Base-by-base conservation (phyloP, 1,140 invertebrate genomes). In the Brachystomella parvula region DNA sequence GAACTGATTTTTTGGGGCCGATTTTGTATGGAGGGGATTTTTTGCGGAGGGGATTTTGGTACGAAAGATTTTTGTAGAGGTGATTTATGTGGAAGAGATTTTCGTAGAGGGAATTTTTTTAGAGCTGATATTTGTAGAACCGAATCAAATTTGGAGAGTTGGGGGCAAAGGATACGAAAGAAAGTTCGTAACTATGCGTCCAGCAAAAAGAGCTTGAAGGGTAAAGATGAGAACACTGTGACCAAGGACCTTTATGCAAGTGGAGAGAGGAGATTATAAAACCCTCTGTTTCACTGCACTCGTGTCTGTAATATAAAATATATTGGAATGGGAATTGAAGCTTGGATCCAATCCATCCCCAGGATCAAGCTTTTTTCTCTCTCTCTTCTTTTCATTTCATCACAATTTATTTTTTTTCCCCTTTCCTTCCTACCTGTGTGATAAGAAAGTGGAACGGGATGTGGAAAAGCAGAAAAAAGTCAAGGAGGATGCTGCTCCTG, bases 271-370 rank as follows among this genome's bases (percentile, higher is more conserved):
- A n/a, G n/a, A n/a, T n/a, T 53, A 17, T 53, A 17, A 6, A 9
- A 44, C 39, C 9, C 9, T n/a, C 49, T 53, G 49, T 53, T 53
- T 53, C 21, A 15, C 9, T 24, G 9, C 21, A 53, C 9, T 53
- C 49, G 24, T 53, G 31, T 26, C 17, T 35, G 60, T 39, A 35
- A 61, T 3, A 35, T 28, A 61, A 61, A 61, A 61, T 61, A 61
- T 61, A 61, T 61, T 61, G 60, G 60, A 62, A 44, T 47, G 39
- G 61, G 61, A 63, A 63, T 63, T 63, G 61, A 35, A 63, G 49
- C 21, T n/a, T 19, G 35, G 29, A 61, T 35, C 17, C 15, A 47
- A 49, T 47, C 6, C 21, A 44, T 44, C n/a, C 39, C 9, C 9
- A 12, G 9, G n/a, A 12, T 44, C 39, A n/a, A 44, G 49, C 49